Evolutionary conservation across 2,797 vertebrate species (phyloP).

Genomic region (Scarus forsteni): DNA sequence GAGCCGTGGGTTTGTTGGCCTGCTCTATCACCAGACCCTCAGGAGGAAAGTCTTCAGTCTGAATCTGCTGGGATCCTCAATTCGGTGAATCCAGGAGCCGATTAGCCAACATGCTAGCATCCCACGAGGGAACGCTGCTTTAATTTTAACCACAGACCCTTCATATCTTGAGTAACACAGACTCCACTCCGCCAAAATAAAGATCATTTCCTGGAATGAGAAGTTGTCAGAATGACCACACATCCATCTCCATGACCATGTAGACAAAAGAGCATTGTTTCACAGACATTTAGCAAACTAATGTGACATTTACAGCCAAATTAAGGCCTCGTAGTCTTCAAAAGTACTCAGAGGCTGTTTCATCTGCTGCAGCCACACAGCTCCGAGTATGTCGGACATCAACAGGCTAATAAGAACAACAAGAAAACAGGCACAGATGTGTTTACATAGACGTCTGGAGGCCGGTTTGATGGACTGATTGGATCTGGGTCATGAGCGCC

Average conservation of each 20-base stretch:
- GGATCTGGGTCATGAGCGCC: slow-evolving; percentile 18
- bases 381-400: neutral
- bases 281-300: neutral
- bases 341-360: neutral
- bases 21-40: slow-evolving; percentile 23
- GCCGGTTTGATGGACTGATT: slow-evolving; percentile 5
- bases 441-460: slow-evolving; percentile 60
- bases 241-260: neutral
- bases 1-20: slow-evolving; percentile 27
- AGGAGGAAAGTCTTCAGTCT: neutral
- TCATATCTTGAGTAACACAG: slow-evolving; percentile 1
- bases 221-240: slow-evolving; percentile 9
- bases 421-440: slow-evolving; percentile 24
- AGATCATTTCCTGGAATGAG: slow-evolving; percentile 22
- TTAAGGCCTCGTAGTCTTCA: neutral
- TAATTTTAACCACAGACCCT: slow-evolving; percentile 9
- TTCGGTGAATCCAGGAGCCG: neutral
- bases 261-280: slow-evolving; percentile 10
- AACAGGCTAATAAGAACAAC: slow-evolving; percentile 12
- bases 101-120: neutral
- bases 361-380: neutral
- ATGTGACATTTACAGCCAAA: neutral
- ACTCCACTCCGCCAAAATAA: slow-evolving; percentile 5
- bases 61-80: neutral
- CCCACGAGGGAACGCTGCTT: neutral